Percentiles rank a stretch among this genome's conserved stretches.
Evolutionary conservation across 1,140 invertebrate species (phyloP).

Genomic region (Platorchestia sp.): DNA sequence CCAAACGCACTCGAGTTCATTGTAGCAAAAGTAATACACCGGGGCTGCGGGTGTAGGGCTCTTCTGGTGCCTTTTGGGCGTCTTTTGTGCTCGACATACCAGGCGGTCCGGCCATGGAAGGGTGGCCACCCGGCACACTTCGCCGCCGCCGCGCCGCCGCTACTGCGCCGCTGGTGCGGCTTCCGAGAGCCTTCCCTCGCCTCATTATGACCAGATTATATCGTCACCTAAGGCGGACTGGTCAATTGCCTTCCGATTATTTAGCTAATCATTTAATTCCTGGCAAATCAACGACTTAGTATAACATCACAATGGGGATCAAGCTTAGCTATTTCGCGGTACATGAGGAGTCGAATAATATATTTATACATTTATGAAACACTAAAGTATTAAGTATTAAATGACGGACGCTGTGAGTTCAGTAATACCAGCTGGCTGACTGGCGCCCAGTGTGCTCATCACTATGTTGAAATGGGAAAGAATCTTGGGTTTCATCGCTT

Average conservation of each 20-base stretch:
- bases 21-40: constrained; percentile 43
- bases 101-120: not conserved
- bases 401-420: not conserved
- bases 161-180: not conserved
- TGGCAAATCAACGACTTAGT: not conserved
- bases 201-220: not conserved
- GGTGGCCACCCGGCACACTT: not conserved
- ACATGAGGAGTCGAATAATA: not conserved
- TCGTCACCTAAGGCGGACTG: not conserved
- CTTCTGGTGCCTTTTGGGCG: constrained; percentile 30
- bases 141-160: not conserved
- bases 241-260: not conserved
- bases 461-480: not conserved
- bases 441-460: not conserved
- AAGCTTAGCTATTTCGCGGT: not conserved
- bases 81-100: not conserved
- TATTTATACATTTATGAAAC: not conserved
- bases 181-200: not conserved
- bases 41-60: not conserved
- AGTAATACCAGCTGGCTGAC: not conserved
- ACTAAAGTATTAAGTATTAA: not conserved
- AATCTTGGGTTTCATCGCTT: not conserved
- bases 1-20: constrained; percentile 49
- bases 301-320: not conserved
- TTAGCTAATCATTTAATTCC: not conserved